These are phyloP conservation scores for Oplegnathus fasciatus DNA, from an alignment of 2,113 vertebrate species.

Conservation along the genomic window DNA sequence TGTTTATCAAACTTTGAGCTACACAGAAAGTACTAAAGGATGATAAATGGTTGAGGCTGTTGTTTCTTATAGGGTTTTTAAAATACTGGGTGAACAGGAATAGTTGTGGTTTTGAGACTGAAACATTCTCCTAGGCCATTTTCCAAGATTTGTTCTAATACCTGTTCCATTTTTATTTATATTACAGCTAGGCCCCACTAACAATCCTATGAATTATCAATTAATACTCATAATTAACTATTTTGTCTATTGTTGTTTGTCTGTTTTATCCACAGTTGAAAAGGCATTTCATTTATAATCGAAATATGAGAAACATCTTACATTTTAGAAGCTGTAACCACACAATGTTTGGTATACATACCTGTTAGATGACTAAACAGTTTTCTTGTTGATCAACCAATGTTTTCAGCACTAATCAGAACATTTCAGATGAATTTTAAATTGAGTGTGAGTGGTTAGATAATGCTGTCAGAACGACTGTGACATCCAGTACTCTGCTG, in stretches of 20 bases:
- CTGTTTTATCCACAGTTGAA: not conserved
- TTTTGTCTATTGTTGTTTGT: not conserved
- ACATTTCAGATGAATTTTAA: not conserved
- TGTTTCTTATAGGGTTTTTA: not conserved
- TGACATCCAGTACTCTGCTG: conserved; percentile 31
- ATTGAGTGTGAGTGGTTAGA: not conserved
- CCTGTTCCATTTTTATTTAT: not conserved
- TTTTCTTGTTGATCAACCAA: not conserved
- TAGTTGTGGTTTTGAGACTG: no score
- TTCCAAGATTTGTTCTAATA: not conserved
- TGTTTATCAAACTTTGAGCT: not conserved
- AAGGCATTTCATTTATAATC: not conserved
- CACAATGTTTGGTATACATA: not conserved
- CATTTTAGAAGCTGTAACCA: not conserved
- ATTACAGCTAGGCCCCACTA: not conserved
- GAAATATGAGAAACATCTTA: not conserved
- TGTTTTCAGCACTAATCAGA: not conserved
- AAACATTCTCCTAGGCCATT: not conserved
- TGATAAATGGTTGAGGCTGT: not conserved
- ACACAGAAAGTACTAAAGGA: not conserved
- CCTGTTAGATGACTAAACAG: not conserved
- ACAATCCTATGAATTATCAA: not conserved
- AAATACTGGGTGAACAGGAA: not conserved
- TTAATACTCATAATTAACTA: not conserved
- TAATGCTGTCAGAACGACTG: conserved; percentile 18